Percentiles rank a stretch among this genome's conserved stretches.
Evolutionary conservation across 92 coral and sea anemone species (phyloP).

Genomic region (Actinostola sp.): DNA sequence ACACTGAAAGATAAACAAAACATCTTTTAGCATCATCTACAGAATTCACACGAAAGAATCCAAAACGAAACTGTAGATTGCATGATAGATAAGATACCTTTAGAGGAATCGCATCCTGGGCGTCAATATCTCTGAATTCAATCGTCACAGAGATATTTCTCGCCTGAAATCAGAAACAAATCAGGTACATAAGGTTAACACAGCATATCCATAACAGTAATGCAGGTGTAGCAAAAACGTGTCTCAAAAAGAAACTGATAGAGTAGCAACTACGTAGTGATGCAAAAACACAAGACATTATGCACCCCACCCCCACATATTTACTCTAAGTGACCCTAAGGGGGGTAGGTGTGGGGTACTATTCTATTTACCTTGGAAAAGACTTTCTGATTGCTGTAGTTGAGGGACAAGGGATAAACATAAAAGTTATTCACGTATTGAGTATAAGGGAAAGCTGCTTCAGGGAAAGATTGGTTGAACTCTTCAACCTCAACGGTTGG

Average conservation of each 20-base stretch:
- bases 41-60: no score
- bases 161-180: slow-evolving; percentile 55
- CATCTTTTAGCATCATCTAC: background rate
- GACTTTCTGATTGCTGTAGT: slow-evolving; percentile 89
- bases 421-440: slow-evolving; percentile 87
- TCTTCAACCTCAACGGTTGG: slow-evolving; percentile 87
- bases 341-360: background rate
- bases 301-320: no score
- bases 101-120: slow-evolving; percentile 76
- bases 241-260: no score
- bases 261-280: no score
- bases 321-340: background rate
- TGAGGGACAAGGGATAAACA: slow-evolving; percentile 85
- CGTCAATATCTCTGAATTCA: slow-evolving; percentile 91
- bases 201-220: background rate
- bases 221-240: background rate
- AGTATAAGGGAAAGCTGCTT: slow-evolving; percentile 91
- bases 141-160: slow-evolving; percentile 91
- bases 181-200: background rate
- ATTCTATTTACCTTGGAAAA: slow-evolving; percentile 72
- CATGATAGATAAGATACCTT: no score
- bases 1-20: slow-evolving; percentile 55
- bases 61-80: no score
- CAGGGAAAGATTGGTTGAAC: slow-evolving; percentile 83
- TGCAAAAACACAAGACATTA: no score